These are phyloP conservation scores for Varanus salvator DNA, from an alignment of 2,113 vertebrate genomes.

Conservation along the genomic window DNA sequence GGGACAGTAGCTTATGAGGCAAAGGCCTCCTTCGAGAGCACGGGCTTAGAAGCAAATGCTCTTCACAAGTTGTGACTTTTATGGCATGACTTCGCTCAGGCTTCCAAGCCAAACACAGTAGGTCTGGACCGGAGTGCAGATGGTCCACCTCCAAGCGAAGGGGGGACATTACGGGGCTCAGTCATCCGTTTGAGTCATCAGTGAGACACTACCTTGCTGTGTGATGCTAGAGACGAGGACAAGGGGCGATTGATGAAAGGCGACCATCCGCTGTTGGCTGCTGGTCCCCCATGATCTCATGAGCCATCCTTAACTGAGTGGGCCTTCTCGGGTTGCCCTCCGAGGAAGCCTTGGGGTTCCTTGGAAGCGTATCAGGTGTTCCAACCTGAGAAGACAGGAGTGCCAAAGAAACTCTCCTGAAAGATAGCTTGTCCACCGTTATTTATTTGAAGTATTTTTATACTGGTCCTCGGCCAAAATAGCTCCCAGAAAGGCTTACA, in stretches of 20 bases:
- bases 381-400: background rate
- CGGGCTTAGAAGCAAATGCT: constrained; percentile 29
- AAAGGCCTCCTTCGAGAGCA: constrained; percentile 40
- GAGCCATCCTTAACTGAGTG: background rate
- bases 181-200: background rate
- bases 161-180: rapidly evolving
- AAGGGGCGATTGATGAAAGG: background rate
- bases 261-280: background rate
- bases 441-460: no score
- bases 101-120: constrained; percentile 17
- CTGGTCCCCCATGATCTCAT: background rate
- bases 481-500: no score
- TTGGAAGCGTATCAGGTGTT: background rate
- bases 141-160: constrained; percentile 13
- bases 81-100: background rate
- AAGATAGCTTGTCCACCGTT: no score
- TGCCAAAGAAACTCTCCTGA: background rate
- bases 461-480: no score
- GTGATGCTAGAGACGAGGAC: background rate
- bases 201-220: background rate
- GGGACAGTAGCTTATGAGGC: constrained; percentile 55
- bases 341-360: background rate
- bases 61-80: background rate
- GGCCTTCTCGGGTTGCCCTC: background rate
- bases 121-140: background rate